Percentiles rank a stretch among this genome's conserved stretches.
Evolutionary conservation across 1,140 invertebrate genomes (phyloP).

Genomic region (Drosophila ficusphila): DNA sequence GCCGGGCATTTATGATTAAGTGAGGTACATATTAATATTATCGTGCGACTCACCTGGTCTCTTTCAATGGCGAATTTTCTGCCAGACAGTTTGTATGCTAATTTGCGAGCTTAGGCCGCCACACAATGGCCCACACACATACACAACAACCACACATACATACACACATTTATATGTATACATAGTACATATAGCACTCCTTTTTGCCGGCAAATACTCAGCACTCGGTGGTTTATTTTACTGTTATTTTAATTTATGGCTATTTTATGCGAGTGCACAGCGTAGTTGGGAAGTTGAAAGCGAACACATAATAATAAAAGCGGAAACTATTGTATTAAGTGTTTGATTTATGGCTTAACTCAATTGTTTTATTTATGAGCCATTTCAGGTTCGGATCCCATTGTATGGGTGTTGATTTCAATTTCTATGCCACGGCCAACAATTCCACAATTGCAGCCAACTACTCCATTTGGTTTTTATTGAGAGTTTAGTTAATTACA

Average conservation of each 20-base stretch:
- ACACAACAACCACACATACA: not conserved
- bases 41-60: conserved; percentile 73
- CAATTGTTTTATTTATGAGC: conserved; percentile 81
- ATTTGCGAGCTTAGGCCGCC: conserved; percentile 63
- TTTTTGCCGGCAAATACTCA: conserved; percentile 8
- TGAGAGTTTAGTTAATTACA: conserved; percentile 7
- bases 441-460: not conserved
- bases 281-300: conserved; percentile 55
- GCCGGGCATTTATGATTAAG: conserved; percentile 78
- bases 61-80: conserved; percentile 57
- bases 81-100: conserved; percentile 81
- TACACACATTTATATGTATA: not conserved
- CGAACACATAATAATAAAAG: conserved; percentile 79
- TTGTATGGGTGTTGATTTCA: conserved; percentile 23
- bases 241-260: conserved; percentile 81
- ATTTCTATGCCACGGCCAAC: conserved; percentile 40
- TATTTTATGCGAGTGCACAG: conserved; percentile 76
- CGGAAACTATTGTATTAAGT: conserved; percentile 83
- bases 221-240: conserved; percentile 66
- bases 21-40: conserved; percentile 72
- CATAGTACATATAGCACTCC: conserved; percentile 15
- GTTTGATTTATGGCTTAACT: conserved; percentile 80
- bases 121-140: conserved; percentile 31
- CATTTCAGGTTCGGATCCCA: conserved; percentile 31
- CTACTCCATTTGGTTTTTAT: conserved; percentile 10